These are phyloP conservation scores for Malurus leucopterus DNA, from an alignment of 2,797 vertebrate genomes.

Conservation along the genomic window DNA sequence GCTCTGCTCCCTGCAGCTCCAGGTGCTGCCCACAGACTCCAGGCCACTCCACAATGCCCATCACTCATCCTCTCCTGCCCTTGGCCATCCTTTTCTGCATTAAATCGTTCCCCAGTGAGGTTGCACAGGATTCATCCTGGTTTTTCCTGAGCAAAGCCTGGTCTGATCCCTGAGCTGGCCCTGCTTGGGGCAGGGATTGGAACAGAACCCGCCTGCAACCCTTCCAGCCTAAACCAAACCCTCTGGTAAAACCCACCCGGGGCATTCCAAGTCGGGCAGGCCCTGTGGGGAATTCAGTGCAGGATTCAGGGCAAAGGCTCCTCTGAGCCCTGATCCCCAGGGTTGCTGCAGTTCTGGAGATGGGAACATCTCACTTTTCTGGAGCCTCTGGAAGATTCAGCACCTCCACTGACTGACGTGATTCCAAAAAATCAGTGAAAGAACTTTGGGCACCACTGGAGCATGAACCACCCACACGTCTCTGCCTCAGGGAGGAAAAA, in stretches of 20 bases:
- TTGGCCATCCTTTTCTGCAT: not conserved
- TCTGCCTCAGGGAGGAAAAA: not conserved
- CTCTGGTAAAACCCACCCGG: not conserved
- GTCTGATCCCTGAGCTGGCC: not conserved
- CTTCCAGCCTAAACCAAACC: not conserved
- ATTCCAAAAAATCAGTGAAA: not conserved
- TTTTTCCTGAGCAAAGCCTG: not conserved
- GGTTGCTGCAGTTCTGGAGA: not conserved
- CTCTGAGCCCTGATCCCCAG: not conserved
- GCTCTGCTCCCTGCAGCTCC: not conserved
- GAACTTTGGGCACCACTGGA: not conserved
- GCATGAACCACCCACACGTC: rapidly evolving
- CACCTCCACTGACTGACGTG: not conserved
- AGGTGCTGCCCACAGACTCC: not conserved
- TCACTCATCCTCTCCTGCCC: not conserved
- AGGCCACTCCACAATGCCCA: not conserved
- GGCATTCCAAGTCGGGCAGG: not conserved
- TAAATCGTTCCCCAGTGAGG: not conserved
- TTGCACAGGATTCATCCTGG: not conserved
- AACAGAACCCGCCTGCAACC: not conserved
- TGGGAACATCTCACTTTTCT: not conserved
- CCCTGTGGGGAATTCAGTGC: not conserved
- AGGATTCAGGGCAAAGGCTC: not conserved
- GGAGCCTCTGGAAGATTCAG: not conserved
- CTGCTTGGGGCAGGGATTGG: not conserved